phyloP scores from a whole-genome alignment of 2,888 invertebrate species.

The Phyto melanocephala region DNA sequence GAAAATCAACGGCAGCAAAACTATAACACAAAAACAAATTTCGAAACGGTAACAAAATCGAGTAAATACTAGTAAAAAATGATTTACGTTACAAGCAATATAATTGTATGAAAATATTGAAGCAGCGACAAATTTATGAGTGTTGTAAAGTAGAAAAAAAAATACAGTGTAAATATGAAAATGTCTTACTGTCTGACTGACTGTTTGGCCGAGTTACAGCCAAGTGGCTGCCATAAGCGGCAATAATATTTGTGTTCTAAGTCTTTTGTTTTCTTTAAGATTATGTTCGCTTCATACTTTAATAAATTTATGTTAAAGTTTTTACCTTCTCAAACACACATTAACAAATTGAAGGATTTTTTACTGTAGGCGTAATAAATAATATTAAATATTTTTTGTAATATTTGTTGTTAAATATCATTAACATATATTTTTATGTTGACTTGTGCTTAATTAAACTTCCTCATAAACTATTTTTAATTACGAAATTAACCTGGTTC shows the following conservation, averaged over 20 bases:
- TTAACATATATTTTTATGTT: not conserved
- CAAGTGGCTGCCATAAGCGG: not conserved
- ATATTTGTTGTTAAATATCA: not conserved
- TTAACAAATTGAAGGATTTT: not conserved
- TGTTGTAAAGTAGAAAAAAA: conserved; percentile 41
- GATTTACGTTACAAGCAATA: conserved; percentile 50
- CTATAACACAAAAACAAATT: not conserved
- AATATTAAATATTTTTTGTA: not conserved
- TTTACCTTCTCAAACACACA: not conserved
- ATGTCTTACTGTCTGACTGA: conserved; percentile 24
- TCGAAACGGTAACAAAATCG: conserved; percentile 2
- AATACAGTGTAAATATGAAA: conserved; percentile 29
- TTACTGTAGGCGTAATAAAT: not conserved
- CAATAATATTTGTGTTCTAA: conserved; percentile 43
- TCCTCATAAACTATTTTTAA: conserved; percentile 1
- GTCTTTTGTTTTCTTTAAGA: conserved; percentile 36
- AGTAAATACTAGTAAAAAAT: conserved; percentile 34
- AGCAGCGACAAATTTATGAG: conserved; percentile 60
- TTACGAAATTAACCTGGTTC: too few species aligned
- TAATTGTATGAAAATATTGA: conserved; percentile 22
- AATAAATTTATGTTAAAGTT: not conserved
- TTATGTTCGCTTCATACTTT: not conserved
- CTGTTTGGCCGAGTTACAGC: conserved; percentile 12
- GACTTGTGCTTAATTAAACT: not conserved
- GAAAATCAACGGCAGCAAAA: conserved; percentile 1